phyloP scores from a whole-genome alignment of 2,113 vertebrate genomes.

The Ictalurus punctatus region DNA sequence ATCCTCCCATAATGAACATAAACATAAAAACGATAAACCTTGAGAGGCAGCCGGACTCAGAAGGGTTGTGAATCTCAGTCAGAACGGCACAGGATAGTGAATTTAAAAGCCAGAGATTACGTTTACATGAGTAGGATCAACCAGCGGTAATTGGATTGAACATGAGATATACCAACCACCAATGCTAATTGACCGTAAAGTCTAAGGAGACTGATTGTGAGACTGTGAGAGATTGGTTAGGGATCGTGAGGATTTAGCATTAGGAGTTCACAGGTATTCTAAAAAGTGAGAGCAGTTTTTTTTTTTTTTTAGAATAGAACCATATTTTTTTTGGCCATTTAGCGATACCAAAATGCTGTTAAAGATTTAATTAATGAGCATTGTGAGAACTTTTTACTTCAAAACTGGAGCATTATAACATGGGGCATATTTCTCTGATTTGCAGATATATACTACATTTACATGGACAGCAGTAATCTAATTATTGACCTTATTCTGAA shows the following conservation, averaged over 20 bases:
- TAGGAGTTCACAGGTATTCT: not conserved
- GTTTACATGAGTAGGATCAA: slow-evolving; percentile 20
- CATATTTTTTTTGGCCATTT: not conserved
- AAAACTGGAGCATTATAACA: not conserved
- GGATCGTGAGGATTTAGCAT: not conserved
- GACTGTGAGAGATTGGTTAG: slow-evolving; percentile 11
- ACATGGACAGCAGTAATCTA: too few relatives aligned
- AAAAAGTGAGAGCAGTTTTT: not conserved
- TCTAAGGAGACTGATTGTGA: not conserved
- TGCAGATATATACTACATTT: not conserved
- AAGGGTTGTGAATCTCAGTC: not conserved
- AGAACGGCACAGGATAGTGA: not conserved
- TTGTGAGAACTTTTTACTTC: not conserved
- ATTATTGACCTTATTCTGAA: too few relatives aligned
- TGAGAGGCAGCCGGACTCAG: not conserved
- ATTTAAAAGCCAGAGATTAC: not conserved
- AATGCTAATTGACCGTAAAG: not conserved
- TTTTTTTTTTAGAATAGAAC: not conserved
- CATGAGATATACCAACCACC: not conserved
- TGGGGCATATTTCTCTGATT: not conserved
- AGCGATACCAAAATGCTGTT: not conserved
- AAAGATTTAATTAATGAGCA: not conserved
- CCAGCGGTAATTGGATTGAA: not conserved
- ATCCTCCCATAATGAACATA: not conserved
- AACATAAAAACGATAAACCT: not conserved